A percentile compares a stretch with the other conserved stretches of the same genome.
Evolutionary conservation across 2,113 vertebrate species (phyloP).

Genomic region (Cheirogaleus medius): DNA sequence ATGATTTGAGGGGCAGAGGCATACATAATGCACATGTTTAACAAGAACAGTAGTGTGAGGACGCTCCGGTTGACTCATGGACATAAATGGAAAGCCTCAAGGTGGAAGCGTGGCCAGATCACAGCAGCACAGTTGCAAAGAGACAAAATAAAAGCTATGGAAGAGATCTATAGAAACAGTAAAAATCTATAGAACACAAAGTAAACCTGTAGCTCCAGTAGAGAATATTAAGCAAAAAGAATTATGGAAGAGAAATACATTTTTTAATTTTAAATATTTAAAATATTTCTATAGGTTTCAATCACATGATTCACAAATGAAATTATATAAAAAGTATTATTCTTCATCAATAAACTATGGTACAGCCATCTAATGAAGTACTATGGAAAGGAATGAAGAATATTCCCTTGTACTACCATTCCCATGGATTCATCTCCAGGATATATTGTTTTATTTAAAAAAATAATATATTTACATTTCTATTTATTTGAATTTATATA

Average conservation of each 20-base stretch:
- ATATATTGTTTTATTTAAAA: not conserved
- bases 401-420: not conserved
- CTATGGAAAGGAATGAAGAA: not conserved
- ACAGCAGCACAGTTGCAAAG: not conserved
- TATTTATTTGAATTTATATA: not conserved
- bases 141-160: not conserved
- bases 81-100: not conserved
- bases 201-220: not conserved
- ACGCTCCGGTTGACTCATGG: rapidly evolving
- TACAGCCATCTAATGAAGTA: not conserved
- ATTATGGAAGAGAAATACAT: not conserved
- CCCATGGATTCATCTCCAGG: not conserved
- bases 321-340: not conserved
- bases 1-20: not conserved
- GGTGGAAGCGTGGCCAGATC: not conserved
- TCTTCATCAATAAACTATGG: not conserved
- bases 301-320: not conserved
- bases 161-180: not conserved
- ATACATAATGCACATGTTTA: not conserved
- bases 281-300: not conserved
- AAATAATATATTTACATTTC: not conserved
- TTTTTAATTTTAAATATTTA: not conserved
- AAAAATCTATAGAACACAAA: not conserved
- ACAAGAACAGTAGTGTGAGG: not conserved
- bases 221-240: not conserved